Conservation (phyloP, 92 coral and sea anemone genomes). For the Epizoanthus stellaris region DNA sequence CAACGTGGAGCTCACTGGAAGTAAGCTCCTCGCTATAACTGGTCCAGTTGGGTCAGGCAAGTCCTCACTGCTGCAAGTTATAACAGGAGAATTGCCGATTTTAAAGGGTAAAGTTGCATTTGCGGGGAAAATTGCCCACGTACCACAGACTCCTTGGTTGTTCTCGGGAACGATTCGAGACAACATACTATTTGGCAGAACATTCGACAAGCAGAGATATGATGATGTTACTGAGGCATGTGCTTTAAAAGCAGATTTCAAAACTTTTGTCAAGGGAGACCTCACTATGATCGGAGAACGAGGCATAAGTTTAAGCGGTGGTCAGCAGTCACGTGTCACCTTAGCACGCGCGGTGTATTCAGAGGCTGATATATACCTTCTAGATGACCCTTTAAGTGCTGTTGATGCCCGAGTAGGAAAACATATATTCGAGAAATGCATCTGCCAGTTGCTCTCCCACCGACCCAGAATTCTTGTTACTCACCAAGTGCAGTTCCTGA, state of each 20-base stretch:
- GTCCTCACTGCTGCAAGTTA: slow-evolving; percentile 33
- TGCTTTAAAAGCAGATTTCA: slow-evolving; percentile 22
- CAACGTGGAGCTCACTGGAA: slow-evolving; percentile 13
- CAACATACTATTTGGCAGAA: slow-evolving; percentile 25
- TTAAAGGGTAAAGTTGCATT: slow-evolving; percentile 17
- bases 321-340: slow-evolving; percentile 23
- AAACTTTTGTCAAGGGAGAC: slow-evolving; percentile 13
- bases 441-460: slow-evolving; percentile 27
- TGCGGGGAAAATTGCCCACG: slow-evolving; percentile 13
- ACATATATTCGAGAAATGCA: slow-evolving; percentile 25
- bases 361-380: slow-evolving; percentile 28
- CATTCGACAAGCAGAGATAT: slow-evolving; percentile 7
- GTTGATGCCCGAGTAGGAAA: slow-evolving; percentile 12
- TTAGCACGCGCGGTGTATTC: slow-evolving; percentile 30
- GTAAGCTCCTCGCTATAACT: slow-evolving; percentile 17
- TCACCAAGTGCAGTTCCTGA: slow-evolving; percentile 55
- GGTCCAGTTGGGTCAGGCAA: slow-evolving; percentile 37
- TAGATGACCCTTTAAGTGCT: slow-evolving; percentile 28
- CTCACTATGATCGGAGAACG: slow-evolving; percentile 20
- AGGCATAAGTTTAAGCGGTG: slow-evolving; percentile 31
- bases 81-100: slow-evolving; percentile 26
- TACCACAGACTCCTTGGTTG: slow-evolving; percentile 29
- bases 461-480: slow-evolving; percentile 52
- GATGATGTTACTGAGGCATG: slow-evolving; percentile 27
- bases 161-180: slow-evolving; percentile 25